Percentiles rank a stretch among this genome's conserved stretches.
These are phyloP conservation scores for Ploceus nigricollis DNA, from an alignment of 2,113 vertebrate species.

Conservation along the genomic window DNA sequence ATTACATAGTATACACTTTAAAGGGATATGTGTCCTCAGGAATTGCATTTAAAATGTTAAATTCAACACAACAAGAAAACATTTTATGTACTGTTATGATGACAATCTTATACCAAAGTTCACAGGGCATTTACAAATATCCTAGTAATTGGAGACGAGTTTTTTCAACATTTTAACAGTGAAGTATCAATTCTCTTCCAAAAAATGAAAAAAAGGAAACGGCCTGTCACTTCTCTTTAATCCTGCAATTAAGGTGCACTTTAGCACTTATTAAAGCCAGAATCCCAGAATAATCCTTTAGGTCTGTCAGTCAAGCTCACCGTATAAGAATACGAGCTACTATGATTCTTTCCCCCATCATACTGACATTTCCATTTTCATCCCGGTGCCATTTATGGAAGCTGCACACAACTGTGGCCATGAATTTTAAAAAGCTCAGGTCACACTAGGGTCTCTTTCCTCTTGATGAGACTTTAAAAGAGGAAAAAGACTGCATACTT, in stretches of 20 bases:
- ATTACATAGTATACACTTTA: not conserved
- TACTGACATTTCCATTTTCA: conserved; percentile 68
- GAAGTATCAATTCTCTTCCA: not conserved
- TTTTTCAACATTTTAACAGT: not conserved
- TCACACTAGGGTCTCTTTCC: not conserved
- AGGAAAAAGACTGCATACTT: not conserved
- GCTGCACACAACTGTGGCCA: not conserved
- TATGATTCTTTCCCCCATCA: conserved; percentile 21
- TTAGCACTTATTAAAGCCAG: conserved; percentile 52
- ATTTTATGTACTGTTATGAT: not conserved
- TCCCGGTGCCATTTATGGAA: conserved; percentile 44
- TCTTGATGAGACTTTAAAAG: conserved; percentile 27
- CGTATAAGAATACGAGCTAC: not conserved
- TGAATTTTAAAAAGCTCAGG: conserved; percentile 60
- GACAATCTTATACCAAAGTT: not conserved
- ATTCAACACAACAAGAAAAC: not conserved
- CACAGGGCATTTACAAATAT: not conserved
- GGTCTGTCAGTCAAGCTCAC: conserved; percentile 8
- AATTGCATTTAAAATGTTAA: not conserved
- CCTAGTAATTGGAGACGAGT: not conserved
- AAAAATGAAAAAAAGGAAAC: not conserved
- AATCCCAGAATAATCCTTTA: conserved; percentile 51
- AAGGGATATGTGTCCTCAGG: not conserved
- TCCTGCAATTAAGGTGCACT: conserved; percentile 52
- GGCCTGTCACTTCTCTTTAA: not conserved